Base-by-base conservation (phyloP, 2,797 vertebrate species). In the Melanotaenia nigrans region DNA sequence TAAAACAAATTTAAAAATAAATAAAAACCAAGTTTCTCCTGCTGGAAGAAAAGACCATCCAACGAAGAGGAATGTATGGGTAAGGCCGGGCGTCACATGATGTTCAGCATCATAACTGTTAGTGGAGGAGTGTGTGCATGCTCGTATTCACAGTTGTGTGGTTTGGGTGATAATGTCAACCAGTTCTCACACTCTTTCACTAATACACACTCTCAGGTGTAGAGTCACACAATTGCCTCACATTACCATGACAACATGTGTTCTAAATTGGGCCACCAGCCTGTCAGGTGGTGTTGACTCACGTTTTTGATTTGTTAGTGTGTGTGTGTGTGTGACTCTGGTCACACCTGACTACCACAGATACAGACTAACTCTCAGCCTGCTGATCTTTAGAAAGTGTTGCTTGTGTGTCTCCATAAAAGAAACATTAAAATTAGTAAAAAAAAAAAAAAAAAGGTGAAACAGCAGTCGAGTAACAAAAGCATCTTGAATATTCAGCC, bases 161-260 rank as follows among this genome's bases (percentile, higher is more conserved):
- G 22, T 16, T 38, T 28, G 16, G 42, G 61, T 76, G 75, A 51
- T 38, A 14, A 75, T 71, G 54, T 71, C 53, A 61, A 28, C 49
- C 64, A 57, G 47, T 57, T 69, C 67, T 71, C 60, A 58, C 62
- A 53, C 51, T 63, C 25, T 42, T 55, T 49, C 47, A 47, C 9
- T 1, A 33, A 66, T 7, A 35, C 63, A 35, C 63, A 9, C 66
- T 5, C 51, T 20, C 35, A 65, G 70, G 30, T 42, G 53, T n/a
- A 45, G 49, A 54, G 16, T 18, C 56, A 40, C 42, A 68, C 47
- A 51, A 49, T 22, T 57, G 30, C 70, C 59, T 71, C 28, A 36
- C 49, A 14, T 74, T 65, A 35, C 79, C 65, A 61, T 77, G 82
- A 74, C 80, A 69, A 77, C 77, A 58, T 40, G 32, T 25, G 56